These are phyloP conservation scores for Papilio dardanus DNA, from an alignment of 1,140 invertebrate species.

Conservation along the genomic window DNA sequence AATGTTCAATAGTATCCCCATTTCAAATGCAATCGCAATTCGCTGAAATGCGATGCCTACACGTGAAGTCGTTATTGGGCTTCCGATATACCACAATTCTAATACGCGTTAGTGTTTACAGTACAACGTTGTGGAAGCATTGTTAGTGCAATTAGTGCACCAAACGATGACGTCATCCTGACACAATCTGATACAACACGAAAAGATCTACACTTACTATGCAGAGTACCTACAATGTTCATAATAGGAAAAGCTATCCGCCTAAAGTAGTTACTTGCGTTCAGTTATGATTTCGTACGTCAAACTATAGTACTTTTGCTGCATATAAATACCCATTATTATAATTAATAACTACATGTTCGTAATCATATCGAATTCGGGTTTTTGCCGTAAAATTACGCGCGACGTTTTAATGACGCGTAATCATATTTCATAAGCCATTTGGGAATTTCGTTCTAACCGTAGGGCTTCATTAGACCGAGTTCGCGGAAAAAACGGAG, in stretches of 20 bases:
- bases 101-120: neutral
- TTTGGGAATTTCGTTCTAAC: neutral
- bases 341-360: neutral
- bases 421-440: too few relatives aligned
- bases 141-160: neutral
- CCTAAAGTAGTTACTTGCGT: too few relatives aligned
- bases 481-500: too few relatives aligned
- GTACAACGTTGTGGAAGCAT: neutral
- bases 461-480: too few relatives aligned
- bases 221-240: neutral
- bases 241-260: too few relatives aligned
- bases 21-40: neutral
- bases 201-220: neutral
- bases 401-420: too few relatives aligned
- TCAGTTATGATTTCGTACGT: too few relatives aligned
- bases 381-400: neutral
- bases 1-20: neutral
- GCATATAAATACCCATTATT: neutral
- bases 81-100: neutral
- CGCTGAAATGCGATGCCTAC: neutral
- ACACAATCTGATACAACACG: neutral
- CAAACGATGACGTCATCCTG: neutral
- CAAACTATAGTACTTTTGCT: neutral
- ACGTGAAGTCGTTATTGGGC: neutral
- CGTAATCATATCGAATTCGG: neutral